Base-by-base conservation (phyloP, 2,888 invertebrate species). In the Drosophila sordidula region DNA sequence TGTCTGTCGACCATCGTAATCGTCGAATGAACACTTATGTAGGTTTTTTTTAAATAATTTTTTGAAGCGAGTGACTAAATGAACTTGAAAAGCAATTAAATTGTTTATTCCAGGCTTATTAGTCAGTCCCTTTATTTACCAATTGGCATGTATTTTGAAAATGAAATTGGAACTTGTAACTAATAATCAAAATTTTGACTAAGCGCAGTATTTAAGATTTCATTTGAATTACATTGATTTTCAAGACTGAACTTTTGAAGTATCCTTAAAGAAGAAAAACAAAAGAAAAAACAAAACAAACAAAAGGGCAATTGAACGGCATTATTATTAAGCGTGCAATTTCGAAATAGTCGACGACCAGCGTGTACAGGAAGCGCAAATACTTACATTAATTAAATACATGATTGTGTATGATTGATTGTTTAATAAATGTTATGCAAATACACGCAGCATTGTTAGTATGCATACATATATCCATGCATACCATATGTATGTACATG, bases 201-300 rank as follows among this genome's bases (percentile, higher is more conserved):
- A 76, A 71, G 70, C 56, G 66, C 70, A 75, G 80, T 76, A 76
- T 75, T 76, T 80, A 75, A 75, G 65, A 75, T 46, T 66, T 75
- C 49, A 55, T 80, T 76, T 80, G 58, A 61, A 67, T 87, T 85
- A 79, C 58, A 87, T 83, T 83, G 68, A 87, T 87, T 83, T 89
- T 67, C 22, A 89, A 83, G 83, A 83, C 83, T 83, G 83, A 79
- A 87, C 87, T 84, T 87, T 87, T 74, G 81, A 83, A 89, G 83
- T 89, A 84, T 86, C 78, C 81, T 71, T 64, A 47, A 54, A 68
- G 26, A 54, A 42, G 42, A 34, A 42, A 16, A 54, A 55, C 14
- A 32, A 32, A 14, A 18, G 12, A 68, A 42, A 29, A 29, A 29
- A 26, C 22, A 22, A 44, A 54, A 9, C 29, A 29, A 47, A 12